Evolutionary conservation across 2,797 vertebrate genomes (phyloP), one percentile per base, ranked within the genome.

Genomic region (Crocodylus rhombifer): DNA sequence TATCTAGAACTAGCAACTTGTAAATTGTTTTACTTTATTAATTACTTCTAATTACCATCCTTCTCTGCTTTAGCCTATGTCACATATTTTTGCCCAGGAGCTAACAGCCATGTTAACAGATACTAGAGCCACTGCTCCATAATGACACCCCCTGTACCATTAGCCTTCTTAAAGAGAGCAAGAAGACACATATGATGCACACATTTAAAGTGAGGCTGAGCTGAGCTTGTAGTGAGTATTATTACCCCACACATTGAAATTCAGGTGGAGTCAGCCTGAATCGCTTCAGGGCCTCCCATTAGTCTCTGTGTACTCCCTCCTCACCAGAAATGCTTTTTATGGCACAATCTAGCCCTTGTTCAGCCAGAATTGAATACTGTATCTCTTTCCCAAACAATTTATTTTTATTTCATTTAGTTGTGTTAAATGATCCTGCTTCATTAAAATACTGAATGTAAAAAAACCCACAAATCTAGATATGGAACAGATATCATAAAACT

Each of bases 171-270:
- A 95, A 95, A 96, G 91, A 86, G 82, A 91, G 86, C 84, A 81
- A 67, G 62, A 84, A 51, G 85, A 36, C 84, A 30, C 85, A 94
- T 91, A 88, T 89, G 65, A 65, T 94, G 81, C 83, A 88, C 92
- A 94, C 75, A 73, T 92, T 93, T 92, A 79, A 86, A 96, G 80
- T 25, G 56, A 33, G 26, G 62, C 76, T 94, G 90, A 95, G 82
- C 82, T 93, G 23, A 93, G 77, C 90, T 93, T 95, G 83, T 86
- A 30, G 4, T 25, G 25, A 95, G 78, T 77, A 84, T 94, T 96
- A 86, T 92, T 96, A 74, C 87, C 88, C 74, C 93, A 93, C 81
- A 90, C 89, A 75, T 95, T 96, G 92, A 96, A 92, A 95, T 93
- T 89, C 86, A 82, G 28, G 7, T 25, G 36, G 80, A 94, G 81